Evolutionary conservation across 2,113 vertebrate genomes (phyloP).

Genomic region (Bothrops jararaca): DNA sequence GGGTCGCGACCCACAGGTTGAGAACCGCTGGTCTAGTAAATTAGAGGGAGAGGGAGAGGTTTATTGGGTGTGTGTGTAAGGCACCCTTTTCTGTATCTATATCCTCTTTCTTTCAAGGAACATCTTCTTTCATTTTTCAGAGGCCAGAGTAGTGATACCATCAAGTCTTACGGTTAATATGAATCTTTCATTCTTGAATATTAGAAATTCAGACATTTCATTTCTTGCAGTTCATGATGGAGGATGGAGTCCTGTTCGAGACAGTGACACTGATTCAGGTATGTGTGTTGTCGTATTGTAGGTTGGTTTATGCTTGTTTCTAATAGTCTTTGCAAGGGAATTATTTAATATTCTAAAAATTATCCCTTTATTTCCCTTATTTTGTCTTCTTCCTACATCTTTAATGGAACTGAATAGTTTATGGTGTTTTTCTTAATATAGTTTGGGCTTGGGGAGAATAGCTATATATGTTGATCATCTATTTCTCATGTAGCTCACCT

Average conservation of each 20-base stretch:
- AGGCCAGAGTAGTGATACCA: too few relatives aligned
- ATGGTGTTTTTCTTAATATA: neutral
- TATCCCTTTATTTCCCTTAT: too few relatives aligned
- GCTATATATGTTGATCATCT: neutral
- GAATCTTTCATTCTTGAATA: neutral
- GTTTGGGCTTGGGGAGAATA: neutral
- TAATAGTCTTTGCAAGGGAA: neutral
- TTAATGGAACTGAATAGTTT: neutral
- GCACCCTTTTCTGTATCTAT: neutral
- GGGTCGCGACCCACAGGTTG: too few relatives aligned
- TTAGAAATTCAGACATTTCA: neutral
- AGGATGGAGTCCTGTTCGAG: slow-evolving; percentile 7
- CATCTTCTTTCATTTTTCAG: too few relatives aligned
- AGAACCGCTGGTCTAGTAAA: too few relatives aligned
- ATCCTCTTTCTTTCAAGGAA: neutral
- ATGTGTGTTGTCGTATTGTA: neutral
- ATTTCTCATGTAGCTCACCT: neutral
- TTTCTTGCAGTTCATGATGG: slow-evolving; percentile 21
- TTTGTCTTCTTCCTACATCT: neutral
- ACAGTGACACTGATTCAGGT: slow-evolving; percentile 25
- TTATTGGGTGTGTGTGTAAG: too few relatives aligned
- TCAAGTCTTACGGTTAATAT: neutral
- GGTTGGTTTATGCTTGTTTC: neutral
- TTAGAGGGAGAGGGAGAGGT: neutral
- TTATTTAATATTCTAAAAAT: too few relatives aligned